Conservation (phyloP, 1,140 invertebrate species). For the Drosophila sulfurigaster region DNA sequence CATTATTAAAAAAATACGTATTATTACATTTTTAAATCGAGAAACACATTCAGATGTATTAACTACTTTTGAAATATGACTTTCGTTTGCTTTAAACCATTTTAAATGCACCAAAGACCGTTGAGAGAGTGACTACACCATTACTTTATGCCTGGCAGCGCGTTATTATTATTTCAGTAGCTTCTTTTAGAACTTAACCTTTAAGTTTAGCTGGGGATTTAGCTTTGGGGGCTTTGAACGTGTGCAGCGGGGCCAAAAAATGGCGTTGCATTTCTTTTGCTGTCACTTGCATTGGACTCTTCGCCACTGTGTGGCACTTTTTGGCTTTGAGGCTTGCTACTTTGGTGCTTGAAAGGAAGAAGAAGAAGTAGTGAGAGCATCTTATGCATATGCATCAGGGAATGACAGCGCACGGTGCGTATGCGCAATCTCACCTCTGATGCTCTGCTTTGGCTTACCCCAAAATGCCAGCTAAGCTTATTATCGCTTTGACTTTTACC, state of each 20-base stretch:
- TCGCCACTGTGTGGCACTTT: not conserved
- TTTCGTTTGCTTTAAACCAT: not conserved
- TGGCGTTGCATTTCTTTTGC: conserved; percentile 27
- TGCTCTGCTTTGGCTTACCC: conserved; percentile 14
- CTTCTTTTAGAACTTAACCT: conserved; percentile 27
- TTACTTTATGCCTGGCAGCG: conserved; percentile 13
- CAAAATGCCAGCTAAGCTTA: conserved; percentile 33
- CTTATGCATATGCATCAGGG: conserved; percentile 44
- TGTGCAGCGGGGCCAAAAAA: conserved; percentile 12
- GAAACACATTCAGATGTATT: too few species aligned
- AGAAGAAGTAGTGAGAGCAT: not conserved
- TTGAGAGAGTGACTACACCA: not conserved
- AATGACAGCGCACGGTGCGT: conserved; percentile 37
- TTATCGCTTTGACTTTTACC: conserved; percentile 40
- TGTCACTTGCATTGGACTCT: conserved; percentile 37
- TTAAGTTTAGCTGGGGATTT: conserved; percentile 25
- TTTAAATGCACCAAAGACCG: not conserved
- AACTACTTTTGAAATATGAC: too few species aligned
- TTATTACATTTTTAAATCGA: too few species aligned
- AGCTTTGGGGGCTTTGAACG: not conserved
- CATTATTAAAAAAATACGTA: too few species aligned
- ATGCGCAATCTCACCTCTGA: conserved; percentile 33
- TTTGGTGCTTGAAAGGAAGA: not conserved
- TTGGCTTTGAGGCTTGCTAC: conserved; percentile 8
- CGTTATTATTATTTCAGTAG: conserved; percentile 34